Conservation (phyloP, 2,888 invertebrate species). For the Monopis laevigella region DNA sequence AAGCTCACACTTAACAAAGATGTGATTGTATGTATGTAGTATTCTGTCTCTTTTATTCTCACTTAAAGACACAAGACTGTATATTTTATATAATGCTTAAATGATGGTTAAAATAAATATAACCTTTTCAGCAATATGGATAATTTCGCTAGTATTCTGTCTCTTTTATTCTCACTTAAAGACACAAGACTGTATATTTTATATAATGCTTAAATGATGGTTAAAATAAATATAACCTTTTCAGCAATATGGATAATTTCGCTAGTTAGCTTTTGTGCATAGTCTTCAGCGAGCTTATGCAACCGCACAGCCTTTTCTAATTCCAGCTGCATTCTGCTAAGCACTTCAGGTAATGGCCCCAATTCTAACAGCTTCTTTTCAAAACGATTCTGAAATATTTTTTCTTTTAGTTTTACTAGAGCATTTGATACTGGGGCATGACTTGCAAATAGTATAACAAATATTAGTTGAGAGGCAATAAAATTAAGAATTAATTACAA, state of each 20-base stretch:
- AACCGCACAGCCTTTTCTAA: constrained; percentile 49
- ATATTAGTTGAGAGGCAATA: too few species aligned
- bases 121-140: constrained; percentile 51
- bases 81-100: too few species aligned
- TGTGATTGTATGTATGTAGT: too few species aligned
- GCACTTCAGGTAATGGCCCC: constrained; percentile 45
- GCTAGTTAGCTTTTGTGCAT: constrained; percentile 35
- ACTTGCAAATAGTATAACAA: too few species aligned
- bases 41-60: not conserved
- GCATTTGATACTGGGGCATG: too few species aligned
- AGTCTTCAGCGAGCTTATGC: constrained; percentile 48
- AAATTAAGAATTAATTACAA: too few species aligned
- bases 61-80: not conserved
- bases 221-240: constrained; percentile 34
- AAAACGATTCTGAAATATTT: constrained; percentile 40
- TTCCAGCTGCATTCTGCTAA: constrained; percentile 51
- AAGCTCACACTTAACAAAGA: too few species aligned
- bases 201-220: too few species aligned
- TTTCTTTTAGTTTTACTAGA: not conserved
- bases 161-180: not conserved
- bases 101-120: too few species aligned
- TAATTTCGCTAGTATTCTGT: constrained; percentile 39
- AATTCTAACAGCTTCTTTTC: constrained; percentile 53
- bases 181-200: not conserved
- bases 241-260: constrained; percentile 48